Evolutionary conservation across 2,113 vertebrate species (phyloP), one percentile per base, ranked within the genome.

Genomic region (Larimichthys crocea): DNA sequence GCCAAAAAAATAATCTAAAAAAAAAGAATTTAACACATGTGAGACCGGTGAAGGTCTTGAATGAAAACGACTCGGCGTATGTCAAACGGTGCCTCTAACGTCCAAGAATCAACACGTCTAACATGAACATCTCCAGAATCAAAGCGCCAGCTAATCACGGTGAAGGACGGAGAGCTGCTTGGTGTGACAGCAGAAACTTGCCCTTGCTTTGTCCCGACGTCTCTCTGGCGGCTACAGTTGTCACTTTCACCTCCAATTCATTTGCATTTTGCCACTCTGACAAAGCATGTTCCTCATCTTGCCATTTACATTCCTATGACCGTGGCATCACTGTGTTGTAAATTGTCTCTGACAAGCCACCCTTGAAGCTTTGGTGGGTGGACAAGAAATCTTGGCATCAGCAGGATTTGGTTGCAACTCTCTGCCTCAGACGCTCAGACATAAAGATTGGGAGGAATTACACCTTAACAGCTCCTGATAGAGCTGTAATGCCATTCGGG

Each of bases 221-320:
- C 52, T 79, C 49, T 72, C 49, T 67, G 64, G 31, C 55, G 68
- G 67, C 69, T 70, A 48, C 59, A 74, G 53, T 60, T 69, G 82
- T 85, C 79, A 70, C 86, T 73, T 79, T 81, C 77, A 80, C 62
- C 55, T 68, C 22, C 49, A n/a, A 75, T 88, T 83, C 55, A 75
- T 88, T 83, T 59, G 57, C 75, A 69, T 86, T 76, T 69, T 67
- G 69, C 56, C 74, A 7, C 65, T 67, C 42, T 61, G 60, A 83
- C 35, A 66, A 80, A 78, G 57, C 72, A 53, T 26, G 68, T 50
- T 26, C 62, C 55, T 62, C 55, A 44, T 83, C 55, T 35, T n/a
- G 20, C 22, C 74, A 82, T 89, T 86, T 82, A 91, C 80, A 84
- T 82, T 68, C 62, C 72, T 56, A 10, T 19, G 48, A 81, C 87